phyloP scores from a whole-genome alignment of 2,113 vertebrate species.

The Trematomus loennbergii region DNA sequence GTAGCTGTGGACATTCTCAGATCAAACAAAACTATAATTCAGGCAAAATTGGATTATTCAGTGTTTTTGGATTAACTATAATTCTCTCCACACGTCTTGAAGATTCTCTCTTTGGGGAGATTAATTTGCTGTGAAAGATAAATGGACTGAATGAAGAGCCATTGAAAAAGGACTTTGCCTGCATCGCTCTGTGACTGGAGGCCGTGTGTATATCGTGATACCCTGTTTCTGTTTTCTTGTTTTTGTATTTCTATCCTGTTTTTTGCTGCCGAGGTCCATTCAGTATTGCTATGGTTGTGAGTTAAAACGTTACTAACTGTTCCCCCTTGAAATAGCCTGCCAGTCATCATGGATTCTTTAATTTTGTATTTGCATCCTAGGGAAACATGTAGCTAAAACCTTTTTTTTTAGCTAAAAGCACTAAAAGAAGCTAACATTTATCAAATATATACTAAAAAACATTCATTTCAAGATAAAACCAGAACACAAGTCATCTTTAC shows the following conservation, averaged over 20 bases:
- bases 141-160: slow-evolving; percentile 57
- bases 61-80: slow-evolving; percentile 20
- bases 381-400: neutral
- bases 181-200: slow-evolving; percentile 38
- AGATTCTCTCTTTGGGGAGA: slow-evolving; percentile 30
- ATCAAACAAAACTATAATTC: slow-evolving; percentile 19
- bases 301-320: slow-evolving; percentile 15
- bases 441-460: neutral
- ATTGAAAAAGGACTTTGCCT: slow-evolving; percentile 37
- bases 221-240: slow-evolving; percentile 45
- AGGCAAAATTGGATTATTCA: slow-evolving; percentile 33
- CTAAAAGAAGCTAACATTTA: neutral
- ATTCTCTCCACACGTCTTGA: slow-evolving; percentile 23
- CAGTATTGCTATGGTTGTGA: slow-evolving; percentile 52
- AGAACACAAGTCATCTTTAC: slow-evolving; percentile 1
- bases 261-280: slow-evolving; percentile 27
- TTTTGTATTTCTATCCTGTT: slow-evolving; percentile 23
- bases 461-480: neutral
- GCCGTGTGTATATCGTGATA: slow-evolving; percentile 29
- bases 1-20: slow-evolving; percentile 25
- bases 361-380: slow-evolving; percentile 5
- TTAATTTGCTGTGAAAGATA: slow-evolving; percentile 70
- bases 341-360: slow-evolving; percentile 4
- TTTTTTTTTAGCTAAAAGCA: too few species aligned
- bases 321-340: slow-evolving; percentile 19